Evolutionary conservation across 2,113 vertebrate species (phyloP), one percentile per base, ranked within the genome.

Genomic region (Microcebus tavaratra): DNA sequence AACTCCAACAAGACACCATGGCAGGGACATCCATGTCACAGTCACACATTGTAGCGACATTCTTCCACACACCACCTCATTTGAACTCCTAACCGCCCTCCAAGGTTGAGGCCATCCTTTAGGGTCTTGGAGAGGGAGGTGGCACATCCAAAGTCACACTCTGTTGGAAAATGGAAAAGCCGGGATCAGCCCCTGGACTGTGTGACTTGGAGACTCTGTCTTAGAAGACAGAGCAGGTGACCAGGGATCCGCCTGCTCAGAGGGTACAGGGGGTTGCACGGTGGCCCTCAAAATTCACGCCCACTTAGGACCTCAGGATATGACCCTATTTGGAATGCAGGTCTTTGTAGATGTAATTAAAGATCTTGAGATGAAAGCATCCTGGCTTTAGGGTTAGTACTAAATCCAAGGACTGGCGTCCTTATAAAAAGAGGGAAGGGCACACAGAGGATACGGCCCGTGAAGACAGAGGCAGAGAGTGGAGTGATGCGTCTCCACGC

Each of bases 211-310:
- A 61, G 48, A 25, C 61, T n/a, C n/a, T 3, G 31, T n/a, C 65
- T 65, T 10, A 18, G 36, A 76, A 61, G 11, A 34, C 8, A 65
- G 0, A 91, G 79, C 23, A 31, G 2, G 5, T 0, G 14, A 10
- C 18, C 4, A 6, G 53, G 39, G 25, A 59, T 20, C 50, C 20
- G 25, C 10, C 13, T 7, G 29, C 63, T 10, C 1, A 87, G 53
- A 67, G 21, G 29, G 48, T 34, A 2, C 0, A 1, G 6, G 6
- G 27, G 85, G 68, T 10, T n/a, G 12, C 61, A 67, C 0, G 9
- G 27, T 5, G 9, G 29, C n/a, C 34, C 31, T 27, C 6, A 50
- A 72, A 36, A 83, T 39, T 65, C 85, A 39, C 1, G 12, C 45
- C 18, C 20, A 21, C 29, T 5, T 81, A 75, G 45, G 48, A 86